Evolutionary conservation across 35 echinoderm and acorn worm genomes (phyloP).

Genomic region (Apostichopus californicus): DNA sequence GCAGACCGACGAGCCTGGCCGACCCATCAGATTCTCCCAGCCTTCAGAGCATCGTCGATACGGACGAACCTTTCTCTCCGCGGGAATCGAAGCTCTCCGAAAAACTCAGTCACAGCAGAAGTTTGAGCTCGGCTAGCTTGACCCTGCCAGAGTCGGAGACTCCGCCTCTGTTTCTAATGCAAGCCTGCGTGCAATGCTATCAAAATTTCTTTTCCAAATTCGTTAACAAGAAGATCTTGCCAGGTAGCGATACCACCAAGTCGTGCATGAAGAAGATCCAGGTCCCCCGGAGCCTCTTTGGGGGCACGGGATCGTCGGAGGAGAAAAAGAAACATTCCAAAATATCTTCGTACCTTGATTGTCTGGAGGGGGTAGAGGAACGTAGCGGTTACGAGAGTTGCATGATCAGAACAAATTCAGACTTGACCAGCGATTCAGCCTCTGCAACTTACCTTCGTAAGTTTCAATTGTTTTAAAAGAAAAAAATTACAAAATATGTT

Average conservation of each 20-base stretch:
- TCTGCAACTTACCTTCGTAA: conserved; percentile 68
- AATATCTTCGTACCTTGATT: conserved; percentile 30
- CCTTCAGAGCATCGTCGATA: conserved; percentile 6
- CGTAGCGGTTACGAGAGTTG: conserved; percentile 8
- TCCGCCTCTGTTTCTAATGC: conserved; percentile 91
- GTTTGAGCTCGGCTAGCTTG: conserved; percentile 60
- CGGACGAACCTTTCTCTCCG: conserved; percentile 10
- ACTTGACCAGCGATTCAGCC: conserved; percentile 76
- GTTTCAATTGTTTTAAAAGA: background rate
- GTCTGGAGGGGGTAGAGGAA: conserved; percentile 55
- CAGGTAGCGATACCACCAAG: conserved; percentile 72
- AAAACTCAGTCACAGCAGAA: conserved; percentile 45
- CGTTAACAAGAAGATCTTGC: conserved; percentile 83
- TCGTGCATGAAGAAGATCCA: conserved; percentile 71
- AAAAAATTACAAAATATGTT: too few relatives aligned
- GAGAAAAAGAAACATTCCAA: conserved; percentile 41
- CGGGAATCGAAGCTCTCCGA: conserved; percentile 6
- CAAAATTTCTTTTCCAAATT: conserved; percentile 95
- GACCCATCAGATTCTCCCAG: conserved; percentile 42
- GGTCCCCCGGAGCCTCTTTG: conserved; percentile 26
- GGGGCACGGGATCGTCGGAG: background rate
- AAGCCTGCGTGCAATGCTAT: conserved; percentile 93
- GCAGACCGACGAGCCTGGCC: conserved; percentile 17
- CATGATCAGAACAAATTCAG: conserved; percentile 65
- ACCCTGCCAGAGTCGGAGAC: conserved; percentile 64